Evolutionary conservation across 1,140 invertebrate species (phyloP).

Genomic region (Cotesia chilonis): DNA sequence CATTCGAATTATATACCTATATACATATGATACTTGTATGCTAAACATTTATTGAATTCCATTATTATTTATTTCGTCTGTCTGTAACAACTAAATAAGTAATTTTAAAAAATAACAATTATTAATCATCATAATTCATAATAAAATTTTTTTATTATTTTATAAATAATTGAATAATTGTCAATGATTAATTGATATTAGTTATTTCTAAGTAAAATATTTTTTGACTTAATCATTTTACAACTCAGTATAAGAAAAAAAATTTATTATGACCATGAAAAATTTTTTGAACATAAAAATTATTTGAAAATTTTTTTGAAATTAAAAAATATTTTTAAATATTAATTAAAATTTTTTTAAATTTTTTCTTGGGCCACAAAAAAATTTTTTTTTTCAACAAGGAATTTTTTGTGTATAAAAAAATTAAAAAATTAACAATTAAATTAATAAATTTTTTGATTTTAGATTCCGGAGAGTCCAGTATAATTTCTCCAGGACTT

Average conservation of each 20-base stretch:
- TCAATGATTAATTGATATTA: neutral
- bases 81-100: slow-evolving; percentile 14
- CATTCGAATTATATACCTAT: no score
- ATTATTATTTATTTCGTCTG: slow-evolving; percentile 15
- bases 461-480: slow-evolving; percentile 62
- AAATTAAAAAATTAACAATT: neutral
- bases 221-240: no score
- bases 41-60: slow-evolving; percentile 35
- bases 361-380: neutral
- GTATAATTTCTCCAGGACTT: slow-evolving; percentile 62
- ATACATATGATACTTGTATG: neutral
- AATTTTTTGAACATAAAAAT: no score
- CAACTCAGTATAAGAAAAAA: neutral
- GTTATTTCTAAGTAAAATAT: slow-evolving; percentile 6
- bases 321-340: no score
- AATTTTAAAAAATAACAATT: slow-evolving; percentile 17
- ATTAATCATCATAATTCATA: no score
- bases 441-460: slow-evolving; percentile 12
- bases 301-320: no score
- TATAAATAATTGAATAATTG: no score
- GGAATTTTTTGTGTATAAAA: neutral
- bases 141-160: no score
- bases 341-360: no score
- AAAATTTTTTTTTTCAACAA: neutral
- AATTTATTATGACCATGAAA: neutral